These are phyloP conservation scores for Tetramorium alpestre DNA, from an alignment of 1,140 invertebrate genomes.

Conservation along the genomic window DNA sequence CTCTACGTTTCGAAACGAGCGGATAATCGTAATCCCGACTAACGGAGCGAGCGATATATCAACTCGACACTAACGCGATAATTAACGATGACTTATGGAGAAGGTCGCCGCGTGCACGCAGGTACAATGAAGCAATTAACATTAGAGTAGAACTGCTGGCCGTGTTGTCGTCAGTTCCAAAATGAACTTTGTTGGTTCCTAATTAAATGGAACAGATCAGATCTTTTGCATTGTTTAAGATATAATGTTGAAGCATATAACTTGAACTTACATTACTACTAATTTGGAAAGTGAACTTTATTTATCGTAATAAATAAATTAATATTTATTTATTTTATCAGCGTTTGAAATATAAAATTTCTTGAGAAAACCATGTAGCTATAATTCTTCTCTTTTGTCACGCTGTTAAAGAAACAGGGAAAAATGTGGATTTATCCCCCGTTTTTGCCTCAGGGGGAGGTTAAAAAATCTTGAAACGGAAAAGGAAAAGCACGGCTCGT, in stretches of 20 bases:
- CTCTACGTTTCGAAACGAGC: conserved; percentile 7
- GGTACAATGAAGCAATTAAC: conserved; percentile 70
- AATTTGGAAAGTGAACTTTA: conserved; percentile 1
- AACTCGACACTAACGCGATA: conserved; percentile 64
- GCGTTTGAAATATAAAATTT: neutral
- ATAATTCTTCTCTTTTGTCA: conserved; percentile 13
- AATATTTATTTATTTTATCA: neutral
- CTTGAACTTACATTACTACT: neutral
- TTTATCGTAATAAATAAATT: neutral
- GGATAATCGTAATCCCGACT: conserved; percentile 67
- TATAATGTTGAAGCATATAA: neutral
- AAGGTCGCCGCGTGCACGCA: conserved; percentile 21
- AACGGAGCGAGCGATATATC: conserved; percentile 67
- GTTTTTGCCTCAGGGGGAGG: neutral
- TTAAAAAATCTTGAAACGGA: conserved; percentile 19
- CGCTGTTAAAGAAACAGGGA: conserved; percentile 43
- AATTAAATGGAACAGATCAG: conserved; percentile 29
- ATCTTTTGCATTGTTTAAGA: conserved; percentile 12
- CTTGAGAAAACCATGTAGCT: neutral
- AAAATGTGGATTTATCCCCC: conserved; percentile 13
- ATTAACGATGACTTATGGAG: conserved; percentile 74
- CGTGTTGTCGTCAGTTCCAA: neutral
- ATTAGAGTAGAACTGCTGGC: conserved; percentile 39
- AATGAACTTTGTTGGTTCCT: conserved; percentile 46
- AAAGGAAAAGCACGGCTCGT: neutral